These are phyloP conservation scores for Brienomyrus longianalis DNA, from an alignment of 2,113 vertebrate genomes.

Conservation along the genomic window DNA sequence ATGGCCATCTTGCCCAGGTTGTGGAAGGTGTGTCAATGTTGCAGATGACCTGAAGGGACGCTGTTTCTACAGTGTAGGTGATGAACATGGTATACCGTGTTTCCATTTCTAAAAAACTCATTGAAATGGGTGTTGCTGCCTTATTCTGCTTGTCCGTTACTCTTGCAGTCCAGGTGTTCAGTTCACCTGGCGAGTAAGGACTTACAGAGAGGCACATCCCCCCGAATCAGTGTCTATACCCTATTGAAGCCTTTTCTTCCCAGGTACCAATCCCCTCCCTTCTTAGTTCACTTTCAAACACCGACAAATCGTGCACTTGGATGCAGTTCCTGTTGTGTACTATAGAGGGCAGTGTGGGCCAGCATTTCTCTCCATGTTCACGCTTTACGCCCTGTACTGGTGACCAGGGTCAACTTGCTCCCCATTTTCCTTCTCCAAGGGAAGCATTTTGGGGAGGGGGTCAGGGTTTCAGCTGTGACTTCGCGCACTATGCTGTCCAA, in stretches of 20 bases:
- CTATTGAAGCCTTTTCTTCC: background rate
- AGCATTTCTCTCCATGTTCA: constrained; percentile 6
- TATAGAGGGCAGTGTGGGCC: constrained; percentile 42
- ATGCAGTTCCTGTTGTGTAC: constrained; percentile 24
- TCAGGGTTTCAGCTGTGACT: background rate
- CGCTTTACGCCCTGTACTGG: background rate
- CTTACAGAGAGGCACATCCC: background rate
- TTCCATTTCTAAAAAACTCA: background rate
- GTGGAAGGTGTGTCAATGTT: background rate
- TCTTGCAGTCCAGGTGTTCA: background rate
- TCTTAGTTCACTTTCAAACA: background rate
- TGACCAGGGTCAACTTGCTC: background rate
- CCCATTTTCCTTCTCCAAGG: background rate
- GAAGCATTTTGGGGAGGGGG: background rate
- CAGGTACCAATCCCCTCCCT: background rate
- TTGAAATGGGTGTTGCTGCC: background rate
- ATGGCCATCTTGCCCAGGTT: background rate
- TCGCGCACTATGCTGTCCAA: background rate
- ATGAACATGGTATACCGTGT: background rate
- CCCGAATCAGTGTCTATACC: background rate
- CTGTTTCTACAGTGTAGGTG: background rate
- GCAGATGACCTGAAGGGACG: background rate
- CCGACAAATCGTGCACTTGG: background rate
- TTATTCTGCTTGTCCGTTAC: background rate
- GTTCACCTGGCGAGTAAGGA: background rate